These are phyloP conservation scores for Solenopsis fugax DNA, from an alignment of 1,140 invertebrate genomes.

Conservation along the genomic window DNA sequence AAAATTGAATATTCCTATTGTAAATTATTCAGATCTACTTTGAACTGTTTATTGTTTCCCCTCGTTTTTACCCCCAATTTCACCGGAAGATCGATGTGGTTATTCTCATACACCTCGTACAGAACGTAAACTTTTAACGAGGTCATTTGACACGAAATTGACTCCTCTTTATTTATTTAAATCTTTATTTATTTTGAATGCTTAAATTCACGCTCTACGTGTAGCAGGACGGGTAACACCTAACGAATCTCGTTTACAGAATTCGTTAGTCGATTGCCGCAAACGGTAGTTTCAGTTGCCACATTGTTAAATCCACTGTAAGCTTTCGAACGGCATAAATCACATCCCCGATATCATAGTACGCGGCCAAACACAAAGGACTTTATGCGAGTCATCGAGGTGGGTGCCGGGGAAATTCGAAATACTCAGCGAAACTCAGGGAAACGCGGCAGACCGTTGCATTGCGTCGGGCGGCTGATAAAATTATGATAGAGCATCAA, in stretches of 20 bases:
- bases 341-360: constrained; percentile 37
- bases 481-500: constrained; percentile 53
- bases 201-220: not conserved
- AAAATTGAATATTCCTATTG: not conserved
- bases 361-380: constrained; percentile 4
- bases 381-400: not conserved
- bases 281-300: constrained; percentile 12
- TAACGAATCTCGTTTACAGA: constrained; percentile 32
- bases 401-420: constrained; percentile 43
- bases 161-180: no score
- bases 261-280: constrained; percentile 31
- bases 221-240: not conserved
- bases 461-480: constrained; percentile 9
- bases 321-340: constrained; percentile 51
- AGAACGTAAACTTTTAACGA: not conserved
- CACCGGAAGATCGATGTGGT: not conserved
- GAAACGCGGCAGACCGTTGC: constrained; percentile 30
- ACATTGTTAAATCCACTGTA: constrained; percentile 53
- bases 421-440: constrained; percentile 40
- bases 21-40: not conserved
- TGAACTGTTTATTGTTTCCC: not conserved
- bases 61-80: not conserved
- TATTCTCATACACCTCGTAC: not conserved
- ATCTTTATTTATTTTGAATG: not conserved
- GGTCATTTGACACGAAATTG: not conserved